phyloP scores from a whole-genome alignment of 2,113 vertebrate genomes.

The Saguinus midas region DNA sequence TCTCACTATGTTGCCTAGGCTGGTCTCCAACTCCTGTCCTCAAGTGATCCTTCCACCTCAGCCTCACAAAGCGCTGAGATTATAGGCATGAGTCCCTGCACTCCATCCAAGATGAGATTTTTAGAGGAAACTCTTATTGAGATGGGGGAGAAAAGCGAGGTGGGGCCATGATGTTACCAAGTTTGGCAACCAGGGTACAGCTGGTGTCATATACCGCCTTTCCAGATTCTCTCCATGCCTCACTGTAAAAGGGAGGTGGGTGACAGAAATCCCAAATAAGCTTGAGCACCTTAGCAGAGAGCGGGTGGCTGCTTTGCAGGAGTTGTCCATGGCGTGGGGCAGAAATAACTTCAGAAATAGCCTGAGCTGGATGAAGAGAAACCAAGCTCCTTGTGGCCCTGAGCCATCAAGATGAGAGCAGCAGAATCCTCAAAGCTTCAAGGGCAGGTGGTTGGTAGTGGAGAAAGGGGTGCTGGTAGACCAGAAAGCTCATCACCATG shows the following conservation, averaged over 20 bases:
- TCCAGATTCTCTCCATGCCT: not conserved
- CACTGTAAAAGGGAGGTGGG: not conserved
- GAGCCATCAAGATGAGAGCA: not conserved
- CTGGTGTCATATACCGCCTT: fast-evolving
- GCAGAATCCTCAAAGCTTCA: not conserved
- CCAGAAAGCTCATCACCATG: fast-evolving
- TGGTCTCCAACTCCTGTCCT: no score
- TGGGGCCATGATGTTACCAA: no score
- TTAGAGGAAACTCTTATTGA: not conserved
- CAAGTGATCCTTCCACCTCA: no score
- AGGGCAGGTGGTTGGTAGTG: not conserved
- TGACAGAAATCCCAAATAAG: fast-evolving
- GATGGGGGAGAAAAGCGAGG: not conserved
- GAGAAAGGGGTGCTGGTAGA: not conserved
- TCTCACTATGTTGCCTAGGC: no score
- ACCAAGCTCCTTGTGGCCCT: not conserved
- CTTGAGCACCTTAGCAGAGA: not conserved
- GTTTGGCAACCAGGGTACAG: not conserved
- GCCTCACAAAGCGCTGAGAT: no score
- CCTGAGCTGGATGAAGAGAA: not conserved
- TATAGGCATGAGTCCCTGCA: no score
- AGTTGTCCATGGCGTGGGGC: fast-evolving
- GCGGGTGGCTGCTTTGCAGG: not conserved
- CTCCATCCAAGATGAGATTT: not conserved
- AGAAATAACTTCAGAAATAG: not conserved